phyloP scores from a whole-genome alignment of 2,113 vertebrate genomes.

The Leucoraja erinaceus region DNA sequence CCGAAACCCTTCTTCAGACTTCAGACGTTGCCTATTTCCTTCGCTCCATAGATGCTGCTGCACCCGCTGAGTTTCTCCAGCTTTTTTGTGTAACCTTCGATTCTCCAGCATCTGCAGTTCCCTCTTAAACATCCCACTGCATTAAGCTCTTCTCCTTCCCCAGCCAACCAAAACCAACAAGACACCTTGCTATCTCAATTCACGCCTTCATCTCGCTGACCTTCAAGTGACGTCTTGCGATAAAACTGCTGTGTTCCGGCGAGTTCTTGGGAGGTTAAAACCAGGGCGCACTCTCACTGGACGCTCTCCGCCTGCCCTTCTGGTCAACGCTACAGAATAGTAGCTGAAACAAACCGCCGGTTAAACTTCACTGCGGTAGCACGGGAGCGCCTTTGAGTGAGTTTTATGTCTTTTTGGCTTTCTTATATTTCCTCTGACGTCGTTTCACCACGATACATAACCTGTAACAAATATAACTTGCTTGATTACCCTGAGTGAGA shows the following conservation, averaged over 20 bases:
- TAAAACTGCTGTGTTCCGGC: neutral
- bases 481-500: no score
- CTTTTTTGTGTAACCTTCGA: no score
- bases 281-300: neutral
- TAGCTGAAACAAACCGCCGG: neutral
- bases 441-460: no score
- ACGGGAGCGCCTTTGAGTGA: neutral
- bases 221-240: neutral
- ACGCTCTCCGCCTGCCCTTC: neutral
- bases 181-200: neutral
- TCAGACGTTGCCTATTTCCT: no score
- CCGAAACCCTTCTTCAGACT: no score
- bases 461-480: no score
- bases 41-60: no score
- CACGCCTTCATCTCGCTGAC: neutral
- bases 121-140: no score
- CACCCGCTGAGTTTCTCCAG: no score
- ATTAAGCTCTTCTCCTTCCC: neutral
- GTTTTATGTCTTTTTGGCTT: neutral
- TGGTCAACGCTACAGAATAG: neutral
- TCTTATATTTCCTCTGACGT: neutral
- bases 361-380: neutral
- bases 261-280: slow-evolving; percentile 7
- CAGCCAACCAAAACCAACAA: neutral
- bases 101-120: no score